Percentiles rank a stretch among this genome's conserved stretches.
Evolutionary conservation across 35 echinoderm and acorn worm genomes (phyloP).

Genomic region (Patiria miniata): DNA sequence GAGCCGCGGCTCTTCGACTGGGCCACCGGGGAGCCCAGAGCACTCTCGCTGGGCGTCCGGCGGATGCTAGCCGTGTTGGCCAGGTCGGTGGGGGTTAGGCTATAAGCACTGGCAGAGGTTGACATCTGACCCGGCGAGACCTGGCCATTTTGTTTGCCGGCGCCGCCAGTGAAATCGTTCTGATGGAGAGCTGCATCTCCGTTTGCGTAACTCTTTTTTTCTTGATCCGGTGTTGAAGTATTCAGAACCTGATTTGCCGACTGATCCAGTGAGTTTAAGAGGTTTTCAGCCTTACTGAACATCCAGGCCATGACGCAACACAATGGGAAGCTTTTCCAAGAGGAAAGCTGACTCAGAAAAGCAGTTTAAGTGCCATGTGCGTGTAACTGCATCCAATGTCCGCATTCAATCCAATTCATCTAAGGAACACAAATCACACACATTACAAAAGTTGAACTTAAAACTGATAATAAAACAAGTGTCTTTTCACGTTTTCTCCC

Average conservation of each 20-base stretch:
- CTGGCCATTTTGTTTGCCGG: constrained; percentile 14
- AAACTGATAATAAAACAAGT: no score
- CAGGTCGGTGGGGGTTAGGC: constrained; percentile 83
- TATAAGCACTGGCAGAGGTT: constrained; percentile 49
- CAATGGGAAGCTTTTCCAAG: no score
- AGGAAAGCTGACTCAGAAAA: neutral
- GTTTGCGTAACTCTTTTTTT: neutral
- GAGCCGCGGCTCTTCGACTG: constrained; percentile 39
- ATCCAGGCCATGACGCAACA: constrained; percentile 84
- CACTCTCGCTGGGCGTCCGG: constrained; percentile 83
- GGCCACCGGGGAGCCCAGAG: constrained; percentile 6
- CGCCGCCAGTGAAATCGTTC: constrained; percentile 26
- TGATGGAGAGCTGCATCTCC: neutral
- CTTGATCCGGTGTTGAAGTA: neutral
- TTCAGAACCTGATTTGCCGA: constrained; percentile 67
- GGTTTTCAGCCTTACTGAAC: constrained; percentile 82
- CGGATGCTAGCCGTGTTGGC: constrained; percentile 90
- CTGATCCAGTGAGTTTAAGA: constrained; percentile 93
- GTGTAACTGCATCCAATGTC: neutral
- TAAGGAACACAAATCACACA: neutral
- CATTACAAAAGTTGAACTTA: no score
- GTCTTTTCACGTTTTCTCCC: no score
- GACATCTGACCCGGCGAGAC: constrained; percentile 5
- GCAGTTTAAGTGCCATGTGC: neutral
- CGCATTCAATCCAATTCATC: neutral